Evolutionary conservation across 2,797 vertebrate species (phyloP), one percentile per base, ranked within the genome.

Genomic region (Emydoidea blandingii): DNA sequence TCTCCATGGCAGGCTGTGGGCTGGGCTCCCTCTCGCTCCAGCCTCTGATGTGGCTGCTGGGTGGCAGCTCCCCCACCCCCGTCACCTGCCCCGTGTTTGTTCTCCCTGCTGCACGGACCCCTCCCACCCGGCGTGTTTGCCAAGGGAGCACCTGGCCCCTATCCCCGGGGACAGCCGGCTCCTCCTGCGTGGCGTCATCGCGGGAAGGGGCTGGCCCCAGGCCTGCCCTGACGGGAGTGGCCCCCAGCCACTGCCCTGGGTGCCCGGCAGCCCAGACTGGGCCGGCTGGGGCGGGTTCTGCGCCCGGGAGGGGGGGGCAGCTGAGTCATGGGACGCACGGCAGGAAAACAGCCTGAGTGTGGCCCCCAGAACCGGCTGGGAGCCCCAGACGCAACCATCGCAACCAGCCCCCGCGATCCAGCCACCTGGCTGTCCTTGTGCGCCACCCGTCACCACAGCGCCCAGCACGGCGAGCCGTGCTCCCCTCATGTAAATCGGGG

Each of bases 51-150:
- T 68, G 15, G 7, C 47, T 54, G 2, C 25, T 3, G 8, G 52
- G 37, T 14, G 72, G 41, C 23, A 57, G 7, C 1, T n/a, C 9
- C 18, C n/a, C 41, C 41, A n/a, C 41, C n/a, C n/a, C 18, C 0
- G n/a, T 37, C 65, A 68, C 65, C n/a, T 68, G 65, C n/a, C 18
- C 16, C 19, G 9, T 23, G 19, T 68, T 68, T 68, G 19, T 18
- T 37, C 65, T 68, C 10, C 12, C 65, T 23, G 19, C 65, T 18
- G 16, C 62, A 8, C 18, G 1, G 34, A n/a, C 4, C 62, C n/a
- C 79, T 37, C 4, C 31, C 19, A 23, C 11, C 7, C 16, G 57
- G 41, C 47, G 6, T 3, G 29, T 52, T 27, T 88, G 54, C 50
- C 59, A 62, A 52, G 49, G 53, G 53, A 81, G 31, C 8, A 27